Conservation (phyloP, 1,140 invertebrate species). For the Eupeodes corollae region DNA sequence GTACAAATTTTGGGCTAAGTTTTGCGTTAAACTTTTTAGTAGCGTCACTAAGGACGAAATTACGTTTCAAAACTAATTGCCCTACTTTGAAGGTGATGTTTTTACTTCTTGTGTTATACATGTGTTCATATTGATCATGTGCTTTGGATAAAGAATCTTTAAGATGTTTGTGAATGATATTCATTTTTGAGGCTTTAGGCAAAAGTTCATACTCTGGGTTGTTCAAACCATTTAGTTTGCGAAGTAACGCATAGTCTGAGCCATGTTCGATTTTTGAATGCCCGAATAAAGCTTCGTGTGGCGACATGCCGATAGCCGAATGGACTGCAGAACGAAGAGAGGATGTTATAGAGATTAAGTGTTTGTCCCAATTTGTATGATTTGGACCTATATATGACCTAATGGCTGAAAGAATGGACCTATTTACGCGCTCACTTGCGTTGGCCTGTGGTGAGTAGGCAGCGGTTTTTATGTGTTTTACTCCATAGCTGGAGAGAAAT, state of each 20-base stretch:
- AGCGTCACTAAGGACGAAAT: neutral
- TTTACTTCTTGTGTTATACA: neutral
- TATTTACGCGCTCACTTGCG: neutral
- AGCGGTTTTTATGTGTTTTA: neutral
- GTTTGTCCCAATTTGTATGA: neutral
- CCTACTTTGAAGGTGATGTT: neutral
- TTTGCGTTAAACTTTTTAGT: neutral
- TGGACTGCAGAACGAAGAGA: neutral
- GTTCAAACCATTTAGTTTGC: neutral
- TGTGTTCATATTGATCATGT: neutral
- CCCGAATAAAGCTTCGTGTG: neutral
- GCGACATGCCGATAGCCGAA: neutral
- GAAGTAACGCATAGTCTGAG: neutral
- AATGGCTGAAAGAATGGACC: neutral
- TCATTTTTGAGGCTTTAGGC: neutral
- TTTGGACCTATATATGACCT: neutral
- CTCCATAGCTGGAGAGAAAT: neutral
- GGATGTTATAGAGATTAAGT: neutral
- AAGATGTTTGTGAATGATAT: too few relatives aligned
- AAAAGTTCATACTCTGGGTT: neutral
- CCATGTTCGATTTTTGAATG: neutral
- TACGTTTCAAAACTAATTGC: neutral
- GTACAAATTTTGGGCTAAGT: neutral
- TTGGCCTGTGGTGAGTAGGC: neutral
- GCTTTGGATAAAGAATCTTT: neutral